These are phyloP conservation scores for Linurgus olivaceus DNA, from an alignment of 2,797 vertebrate genomes.

Conservation along the genomic window DNA sequence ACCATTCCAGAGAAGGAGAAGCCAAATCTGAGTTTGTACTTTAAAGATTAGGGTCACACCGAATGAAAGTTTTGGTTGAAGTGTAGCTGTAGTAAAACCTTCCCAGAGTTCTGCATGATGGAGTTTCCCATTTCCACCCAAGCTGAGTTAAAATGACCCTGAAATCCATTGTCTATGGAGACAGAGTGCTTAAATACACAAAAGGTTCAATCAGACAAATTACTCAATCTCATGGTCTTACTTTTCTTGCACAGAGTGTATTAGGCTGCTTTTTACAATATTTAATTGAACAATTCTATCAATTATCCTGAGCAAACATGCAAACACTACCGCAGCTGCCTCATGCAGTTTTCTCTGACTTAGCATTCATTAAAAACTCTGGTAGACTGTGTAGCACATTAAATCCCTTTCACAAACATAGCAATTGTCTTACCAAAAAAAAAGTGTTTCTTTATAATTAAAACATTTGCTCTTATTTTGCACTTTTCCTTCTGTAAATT, in stretches of 20 bases:
- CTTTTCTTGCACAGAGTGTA: conserved; percentile 52
- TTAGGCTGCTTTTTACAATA: conserved; percentile 67
- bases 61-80: neutral
- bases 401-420: conserved; percentile 64
- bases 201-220: conserved; percentile 52
- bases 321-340: conserved; percentile 51
- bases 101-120: neutral
- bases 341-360: conserved; percentile 61
- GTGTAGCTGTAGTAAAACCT: neutral
- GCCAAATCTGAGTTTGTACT: neutral
- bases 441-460: conserved; percentile 69
- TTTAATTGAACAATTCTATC: conserved; percentile 78
- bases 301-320: conserved; percentile 75
- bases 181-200: conserved; percentile 62
- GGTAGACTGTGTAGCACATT: conserved; percentile 50
- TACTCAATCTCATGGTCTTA: conserved; percentile 45
- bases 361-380: conserved; percentile 65
- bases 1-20: neutral
- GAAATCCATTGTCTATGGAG: neutral
- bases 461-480: conserved; percentile 68
- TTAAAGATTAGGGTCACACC: neutral
- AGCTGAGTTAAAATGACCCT: neutral
- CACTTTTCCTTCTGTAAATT: conserved; percentile 29
- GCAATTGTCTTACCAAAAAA: conserved; percentile 63
- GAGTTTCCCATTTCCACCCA: neutral